Conservation (phyloP, 1,140 invertebrate genomes). For the Pseudomyrmex sp. region DNA sequence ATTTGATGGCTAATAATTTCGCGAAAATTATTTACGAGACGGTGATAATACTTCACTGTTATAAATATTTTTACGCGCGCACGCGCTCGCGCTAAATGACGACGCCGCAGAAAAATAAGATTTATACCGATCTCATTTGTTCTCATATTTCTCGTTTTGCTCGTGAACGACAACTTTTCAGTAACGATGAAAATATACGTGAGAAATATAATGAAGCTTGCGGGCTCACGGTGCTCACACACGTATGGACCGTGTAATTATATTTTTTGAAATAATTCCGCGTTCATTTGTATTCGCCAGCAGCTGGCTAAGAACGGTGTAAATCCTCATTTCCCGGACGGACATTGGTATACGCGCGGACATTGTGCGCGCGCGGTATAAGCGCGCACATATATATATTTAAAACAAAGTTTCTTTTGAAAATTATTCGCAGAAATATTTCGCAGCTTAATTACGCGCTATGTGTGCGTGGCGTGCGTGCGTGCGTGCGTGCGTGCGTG, state of each 20-base stretch:
- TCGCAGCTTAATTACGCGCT: slow-evolving; percentile 45
- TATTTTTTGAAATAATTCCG: slow-evolving; percentile 55
- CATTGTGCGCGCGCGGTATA: background rate
- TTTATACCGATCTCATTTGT: slow-evolving; percentile 39
- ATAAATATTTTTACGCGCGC: slow-evolving; percentile 30
- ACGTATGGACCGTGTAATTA: slow-evolving; percentile 20
- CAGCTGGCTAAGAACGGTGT: slow-evolving; percentile 46
- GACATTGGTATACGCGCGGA: slow-evolving; percentile 34
- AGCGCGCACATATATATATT: slow-evolving; percentile 34
- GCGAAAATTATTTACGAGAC: background rate
- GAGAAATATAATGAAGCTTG: slow-evolving; percentile 43
- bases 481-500: too few species aligned
- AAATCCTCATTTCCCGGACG: slow-evolving; percentile 50
- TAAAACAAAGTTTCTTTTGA: slow-evolving; percentile 43
- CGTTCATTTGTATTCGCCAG: slow-evolving; percentile 26
- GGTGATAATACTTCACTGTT: slow-evolving; percentile 16
- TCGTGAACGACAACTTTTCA: slow-evolving; percentile 33
- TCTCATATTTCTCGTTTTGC: slow-evolving; percentile 18
- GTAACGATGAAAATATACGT: slow-evolving; percentile 30
- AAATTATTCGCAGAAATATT: slow-evolving; percentile 44
- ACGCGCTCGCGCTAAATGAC: background rate
- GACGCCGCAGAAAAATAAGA: slow-evolving; percentile 24
- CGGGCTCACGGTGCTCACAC: background rate
- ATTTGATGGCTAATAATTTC: background rate
- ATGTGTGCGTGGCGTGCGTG: too few species aligned